Percentiles rank a stretch among this genome's conserved stretches.
phyloP scores from a whole-genome alignment of 1,140 invertebrate genomes.

The Eciton burchellii region DNA sequence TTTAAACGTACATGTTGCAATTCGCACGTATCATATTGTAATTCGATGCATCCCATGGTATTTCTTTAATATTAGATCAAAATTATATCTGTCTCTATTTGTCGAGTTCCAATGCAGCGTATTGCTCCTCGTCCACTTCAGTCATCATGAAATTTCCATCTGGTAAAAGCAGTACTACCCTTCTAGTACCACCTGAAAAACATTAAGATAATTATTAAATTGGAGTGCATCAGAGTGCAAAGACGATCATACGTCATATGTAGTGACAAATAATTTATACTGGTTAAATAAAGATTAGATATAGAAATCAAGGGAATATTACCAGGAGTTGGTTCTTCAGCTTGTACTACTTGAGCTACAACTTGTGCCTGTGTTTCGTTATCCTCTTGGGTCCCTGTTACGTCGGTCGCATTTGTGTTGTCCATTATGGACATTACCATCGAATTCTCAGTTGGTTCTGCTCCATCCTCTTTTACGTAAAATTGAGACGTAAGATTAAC shows the following conservation, averaged over 20 bases:
- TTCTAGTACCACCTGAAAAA: slow-evolving; percentile 90
- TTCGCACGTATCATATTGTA: slow-evolving; percentile 60
- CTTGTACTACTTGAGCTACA: slow-evolving; percentile 93
- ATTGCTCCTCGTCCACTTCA: slow-evolving; percentile 93
- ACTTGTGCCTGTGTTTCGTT: slow-evolving; percentile 88
- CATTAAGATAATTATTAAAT: too few species aligned
- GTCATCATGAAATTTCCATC: slow-evolving; percentile 94
- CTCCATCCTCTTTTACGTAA: slow-evolving; percentile 86
- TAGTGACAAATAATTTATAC: too few species aligned
- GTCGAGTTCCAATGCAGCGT: slow-evolving; percentile 89
- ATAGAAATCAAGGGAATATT: slow-evolving; percentile 58
- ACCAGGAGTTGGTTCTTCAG: slow-evolving; percentile 92
- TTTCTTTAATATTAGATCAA: slow-evolving; percentile 49
- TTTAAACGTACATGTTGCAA: slow-evolving; percentile 65
- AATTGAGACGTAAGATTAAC: slow-evolving; percentile 85
- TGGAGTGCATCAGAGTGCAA: too few species aligned
- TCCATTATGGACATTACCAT: slow-evolving; percentile 86
- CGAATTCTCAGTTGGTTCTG: slow-evolving; percentile 79
- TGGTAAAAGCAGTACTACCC: slow-evolving; percentile 92
- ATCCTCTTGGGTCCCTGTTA: slow-evolving; percentile 77
- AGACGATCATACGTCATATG: too few species aligned
- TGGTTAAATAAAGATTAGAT: too few species aligned
- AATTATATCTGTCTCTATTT: slow-evolving; percentile 82
- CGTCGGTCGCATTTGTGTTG: slow-evolving; percentile 71
- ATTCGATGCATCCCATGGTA: slow-evolving; percentile 64